These are phyloP conservation scores for Hemichromis elongatus DNA, from an alignment of 2,113 vertebrate genomes.

Conservation along the genomic window DNA sequence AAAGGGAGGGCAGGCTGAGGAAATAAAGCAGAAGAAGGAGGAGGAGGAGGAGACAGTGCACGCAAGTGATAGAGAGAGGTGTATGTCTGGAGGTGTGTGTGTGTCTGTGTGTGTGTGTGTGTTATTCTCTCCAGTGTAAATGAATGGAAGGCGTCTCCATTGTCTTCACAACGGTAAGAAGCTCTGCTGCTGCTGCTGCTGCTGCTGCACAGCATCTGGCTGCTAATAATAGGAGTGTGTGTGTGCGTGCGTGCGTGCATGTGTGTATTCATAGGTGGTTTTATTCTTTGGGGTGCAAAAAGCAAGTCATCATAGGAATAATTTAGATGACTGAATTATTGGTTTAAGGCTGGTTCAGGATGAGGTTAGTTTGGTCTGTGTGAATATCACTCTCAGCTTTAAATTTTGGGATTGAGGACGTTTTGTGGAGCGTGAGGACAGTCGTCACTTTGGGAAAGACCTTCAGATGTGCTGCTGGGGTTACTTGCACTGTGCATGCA, in stretches of 20 bases:
- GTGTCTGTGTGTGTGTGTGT: not conserved
- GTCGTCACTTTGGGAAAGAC: not conserved
- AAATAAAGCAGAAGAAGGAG: not conserved
- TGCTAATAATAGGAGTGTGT: not conserved
- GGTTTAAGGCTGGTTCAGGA: not conserved
- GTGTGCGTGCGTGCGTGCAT: not conserved
- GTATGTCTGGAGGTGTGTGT: not conserved
- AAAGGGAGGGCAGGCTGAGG: constrained; percentile 13
- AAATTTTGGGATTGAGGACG: not conserved
- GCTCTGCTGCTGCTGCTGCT: not conserved
- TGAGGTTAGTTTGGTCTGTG: not conserved
- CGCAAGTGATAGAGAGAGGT: not conserved
- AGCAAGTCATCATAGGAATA: not conserved
- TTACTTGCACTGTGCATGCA: not conserved
- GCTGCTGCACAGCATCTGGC: not conserved
- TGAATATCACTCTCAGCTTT: not conserved
- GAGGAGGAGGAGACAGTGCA: constrained; percentile 16
- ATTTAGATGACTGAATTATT: not conserved
- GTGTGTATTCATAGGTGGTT: not conserved
- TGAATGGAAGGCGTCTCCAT: constrained; percentile 44
- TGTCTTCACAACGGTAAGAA: constrained; percentile 59
- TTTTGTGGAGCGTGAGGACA: not conserved
- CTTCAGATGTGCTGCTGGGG: not conserved
- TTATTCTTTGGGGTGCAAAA: not conserved
- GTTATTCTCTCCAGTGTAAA: constrained; percentile 25